These are phyloP conservation scores for Coccyzus lansbergi DNA, from an alignment of 2,797 vertebrate genomes.

Conservation along the genomic window DNA sequence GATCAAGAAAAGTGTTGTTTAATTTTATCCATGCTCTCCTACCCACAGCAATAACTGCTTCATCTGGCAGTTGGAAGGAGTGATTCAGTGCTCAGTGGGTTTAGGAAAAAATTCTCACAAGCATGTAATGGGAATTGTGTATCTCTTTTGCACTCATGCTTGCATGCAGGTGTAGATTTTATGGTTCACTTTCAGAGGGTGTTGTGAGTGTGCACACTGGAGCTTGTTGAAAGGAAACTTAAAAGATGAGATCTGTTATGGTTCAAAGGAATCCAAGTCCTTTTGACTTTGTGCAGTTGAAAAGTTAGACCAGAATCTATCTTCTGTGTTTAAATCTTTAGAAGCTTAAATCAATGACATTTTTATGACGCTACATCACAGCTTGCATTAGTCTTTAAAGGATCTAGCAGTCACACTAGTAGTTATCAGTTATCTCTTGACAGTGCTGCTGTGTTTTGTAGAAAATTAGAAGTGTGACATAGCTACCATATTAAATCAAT, in stretches of 20 bases:
- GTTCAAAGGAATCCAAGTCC: background rate
- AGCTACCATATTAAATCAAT: background rate
- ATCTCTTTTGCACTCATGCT: background rate
- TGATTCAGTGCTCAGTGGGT: background rate
- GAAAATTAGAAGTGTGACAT: background rate
- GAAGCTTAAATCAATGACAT: background rate
- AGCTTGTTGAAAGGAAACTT: background rate
- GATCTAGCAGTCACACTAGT: background rate
- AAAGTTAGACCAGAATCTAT: background rate
- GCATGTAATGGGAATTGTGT: background rate
- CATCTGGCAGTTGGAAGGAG: background rate
- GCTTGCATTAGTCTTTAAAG: background rate
- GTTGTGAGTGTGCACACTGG: background rate
- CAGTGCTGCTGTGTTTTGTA: background rate
- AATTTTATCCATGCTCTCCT: background rate
- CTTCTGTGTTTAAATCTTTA: background rate
- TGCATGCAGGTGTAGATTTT: background rate
- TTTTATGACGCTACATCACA: background rate
- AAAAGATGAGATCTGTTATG: background rate
- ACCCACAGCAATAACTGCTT: background rate
- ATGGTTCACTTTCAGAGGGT: background rate
- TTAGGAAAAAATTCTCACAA: background rate
- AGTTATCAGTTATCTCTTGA: background rate
- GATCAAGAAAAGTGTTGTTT: background rate
- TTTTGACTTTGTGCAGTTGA: background rate